Percentiles rank a stretch among this genome's conserved stretches.
Evolutionary conservation across 92 coral and sea anemone species (phyloP).

Genomic region (Parazoanthus atlanticus): DNA sequence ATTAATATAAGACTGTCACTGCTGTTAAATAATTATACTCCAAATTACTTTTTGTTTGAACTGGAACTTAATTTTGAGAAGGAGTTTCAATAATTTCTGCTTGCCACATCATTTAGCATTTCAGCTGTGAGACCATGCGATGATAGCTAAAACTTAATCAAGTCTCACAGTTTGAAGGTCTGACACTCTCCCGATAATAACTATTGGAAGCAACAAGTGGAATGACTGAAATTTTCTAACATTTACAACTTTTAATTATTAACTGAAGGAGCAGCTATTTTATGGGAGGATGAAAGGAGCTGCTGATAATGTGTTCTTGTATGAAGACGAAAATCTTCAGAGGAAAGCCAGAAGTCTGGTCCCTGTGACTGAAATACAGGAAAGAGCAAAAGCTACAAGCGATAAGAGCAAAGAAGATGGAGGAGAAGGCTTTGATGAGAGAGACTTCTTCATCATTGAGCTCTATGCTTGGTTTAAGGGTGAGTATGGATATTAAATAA

Average conservation of each 20-base stretch:
- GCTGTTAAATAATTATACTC: too few species aligned
- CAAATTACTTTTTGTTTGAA: too few species aligned
- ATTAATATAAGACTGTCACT: too few species aligned
- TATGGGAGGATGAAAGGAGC: constrained; percentile 65
- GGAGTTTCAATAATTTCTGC: too few species aligned
- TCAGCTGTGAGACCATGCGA: too few species aligned
- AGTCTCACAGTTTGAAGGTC: too few species aligned
- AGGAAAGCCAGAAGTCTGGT: constrained; percentile 69
- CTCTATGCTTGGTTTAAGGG: constrained; percentile 89
- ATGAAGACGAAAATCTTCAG: constrained; percentile 81
- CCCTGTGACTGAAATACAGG: constrained; percentile 77
- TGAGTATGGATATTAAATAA: constrained; percentile 6
- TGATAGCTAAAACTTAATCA: too few species aligned
- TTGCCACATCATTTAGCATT: too few species aligned
- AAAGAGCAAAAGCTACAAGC: constrained; percentile 70
- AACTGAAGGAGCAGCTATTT: constrained; percentile 52
- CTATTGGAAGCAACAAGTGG: too few species aligned
- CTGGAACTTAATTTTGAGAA: too few species aligned
- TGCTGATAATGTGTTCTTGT: constrained; percentile 71
- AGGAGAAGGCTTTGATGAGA: constrained; percentile 66
- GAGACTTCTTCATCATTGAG: constrained; percentile 79
- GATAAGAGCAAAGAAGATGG: constrained; percentile 68
- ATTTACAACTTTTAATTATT: too few species aligned
- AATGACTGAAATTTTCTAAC: background rate
- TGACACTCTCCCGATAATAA: too few species aligned